Conservation (phyloP, 2,797 vertebrate genomes). For the Coregonus sp. region DNA sequence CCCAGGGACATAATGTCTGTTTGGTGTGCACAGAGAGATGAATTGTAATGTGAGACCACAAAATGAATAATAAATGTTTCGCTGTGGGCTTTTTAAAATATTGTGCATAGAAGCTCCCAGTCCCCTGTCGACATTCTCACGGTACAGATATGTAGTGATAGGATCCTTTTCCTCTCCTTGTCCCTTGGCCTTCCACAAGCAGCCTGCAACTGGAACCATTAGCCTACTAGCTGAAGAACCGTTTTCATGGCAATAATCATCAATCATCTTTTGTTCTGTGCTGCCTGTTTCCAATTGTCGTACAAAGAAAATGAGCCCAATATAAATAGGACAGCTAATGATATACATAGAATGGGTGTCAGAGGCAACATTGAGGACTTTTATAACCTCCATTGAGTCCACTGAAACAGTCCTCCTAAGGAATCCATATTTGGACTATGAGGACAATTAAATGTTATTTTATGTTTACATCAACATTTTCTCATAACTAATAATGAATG, state of each 20-base stretch:
- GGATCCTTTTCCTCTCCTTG: not conserved
- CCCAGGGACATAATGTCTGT: not conserved
- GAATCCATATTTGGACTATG: not conserved
- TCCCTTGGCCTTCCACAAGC: not conserved
- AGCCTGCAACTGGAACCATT: not conserved
- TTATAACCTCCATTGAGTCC: not conserved
- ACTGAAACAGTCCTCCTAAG: not conserved
- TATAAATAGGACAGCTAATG: not conserved
- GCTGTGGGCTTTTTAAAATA: not conserved
- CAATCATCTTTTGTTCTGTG: not conserved
- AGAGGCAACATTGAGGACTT: not conserved
- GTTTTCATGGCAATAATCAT: not conserved
- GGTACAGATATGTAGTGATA: not conserved
- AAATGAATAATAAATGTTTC: not conserved
- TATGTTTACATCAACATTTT: not conserved
- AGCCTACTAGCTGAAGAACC: not conserved
- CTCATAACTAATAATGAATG: not conserved
- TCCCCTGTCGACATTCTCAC: not conserved
- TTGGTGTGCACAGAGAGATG: not conserved
- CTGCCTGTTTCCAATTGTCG: not conserved
- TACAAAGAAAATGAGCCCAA: not conserved
- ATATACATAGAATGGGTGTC: not conserved
- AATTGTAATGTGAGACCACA: not conserved
- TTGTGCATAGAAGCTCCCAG: not conserved
- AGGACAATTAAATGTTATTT: not conserved